Evolutionary conservation across 2,113 vertebrate species (phyloP).

Genomic region (Rhinopithecus roxellana): DNA sequence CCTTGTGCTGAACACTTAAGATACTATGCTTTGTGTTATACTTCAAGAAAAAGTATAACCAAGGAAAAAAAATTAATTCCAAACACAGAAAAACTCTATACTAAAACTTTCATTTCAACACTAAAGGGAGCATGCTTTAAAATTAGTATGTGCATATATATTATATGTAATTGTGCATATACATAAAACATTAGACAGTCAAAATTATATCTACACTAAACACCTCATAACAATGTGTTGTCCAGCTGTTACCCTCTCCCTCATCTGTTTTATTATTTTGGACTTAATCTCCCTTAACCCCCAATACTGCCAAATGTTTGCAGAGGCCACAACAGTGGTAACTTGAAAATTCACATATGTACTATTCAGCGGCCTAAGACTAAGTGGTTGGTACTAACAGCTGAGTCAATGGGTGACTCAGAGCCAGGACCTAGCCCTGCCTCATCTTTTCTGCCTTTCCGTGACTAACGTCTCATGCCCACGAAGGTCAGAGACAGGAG

Average conservation of each 20-base stretch:
- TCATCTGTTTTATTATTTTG: background rate
- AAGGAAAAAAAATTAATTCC: background rate
- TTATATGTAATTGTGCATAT: background rate
- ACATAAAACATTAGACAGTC: background rate
- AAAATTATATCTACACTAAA: background rate
- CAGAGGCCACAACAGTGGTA: background rate
- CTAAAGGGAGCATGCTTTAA: background rate
- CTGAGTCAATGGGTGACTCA: background rate
- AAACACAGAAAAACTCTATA: background rate
- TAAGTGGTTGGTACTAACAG: background rate
- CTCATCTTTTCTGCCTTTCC: background rate
- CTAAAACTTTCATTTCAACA: slow-evolving; percentile 17
- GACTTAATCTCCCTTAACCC: background rate
- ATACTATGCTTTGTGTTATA: background rate
- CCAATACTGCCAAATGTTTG: background rate
- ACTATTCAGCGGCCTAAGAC: background rate
- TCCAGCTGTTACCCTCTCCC: background rate
- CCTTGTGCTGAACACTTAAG: background rate
- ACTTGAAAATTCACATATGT: background rate
- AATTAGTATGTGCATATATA: background rate
- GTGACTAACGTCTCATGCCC: background rate
- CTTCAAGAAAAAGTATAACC: background rate
- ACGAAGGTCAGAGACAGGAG: background rate
- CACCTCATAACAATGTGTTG: background rate
- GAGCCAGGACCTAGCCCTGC: background rate